Base-by-base conservation (phyloP, 2,113 vertebrate genomes). In the Ictidomys tridecemlineatus region DNA sequence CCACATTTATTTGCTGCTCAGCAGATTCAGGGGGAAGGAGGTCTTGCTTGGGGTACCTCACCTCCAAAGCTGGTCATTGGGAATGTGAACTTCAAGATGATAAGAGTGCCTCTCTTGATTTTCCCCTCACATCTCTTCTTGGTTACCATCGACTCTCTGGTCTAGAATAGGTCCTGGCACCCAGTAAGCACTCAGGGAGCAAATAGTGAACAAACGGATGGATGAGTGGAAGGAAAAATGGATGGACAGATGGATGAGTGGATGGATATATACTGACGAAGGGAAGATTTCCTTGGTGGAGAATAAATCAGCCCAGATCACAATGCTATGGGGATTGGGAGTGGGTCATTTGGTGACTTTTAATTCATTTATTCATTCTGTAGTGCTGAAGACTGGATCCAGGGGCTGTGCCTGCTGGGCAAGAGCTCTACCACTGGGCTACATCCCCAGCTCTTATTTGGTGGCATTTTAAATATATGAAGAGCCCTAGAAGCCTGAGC, bases 241-340 rank as follows among this genome's bases (percentile, higher is more conserved):
- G 16, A 11, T 63, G 37, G 26, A 20, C 5, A 26, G 4, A 5
- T 18, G 6, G 14, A n/a, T 18, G 67, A 14, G n/a, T 18, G 67
- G 67, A n/a, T 24, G 7, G 58, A 24, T 61, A 53, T 53, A 39
- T 11, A 58, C 0, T 39, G 72, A 32, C 48, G 32, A 87, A 70
- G 22, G 53, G 45, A 89, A 87, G 28, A 17, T 13, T 67, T 95
- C n/a, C 82, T 89, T 93, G 30, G 5, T 89, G 48, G 61, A 97
- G 39, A 74, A 89, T 83, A 51, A 65, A 22, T 85, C 39, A 69
- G 53, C 82, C 56, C 53, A 70, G 16, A 17, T 88, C 72, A 76
- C 37, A 85, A 77, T 79, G 78, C 69, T 32, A 0, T 90, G 88
- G 76, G 37, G 34, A 73, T 69, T 14, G 26, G 22, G 34, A 76